Conservation (phyloP, 2,888 invertebrate species). For the Periphyllus acericola region DNA sequence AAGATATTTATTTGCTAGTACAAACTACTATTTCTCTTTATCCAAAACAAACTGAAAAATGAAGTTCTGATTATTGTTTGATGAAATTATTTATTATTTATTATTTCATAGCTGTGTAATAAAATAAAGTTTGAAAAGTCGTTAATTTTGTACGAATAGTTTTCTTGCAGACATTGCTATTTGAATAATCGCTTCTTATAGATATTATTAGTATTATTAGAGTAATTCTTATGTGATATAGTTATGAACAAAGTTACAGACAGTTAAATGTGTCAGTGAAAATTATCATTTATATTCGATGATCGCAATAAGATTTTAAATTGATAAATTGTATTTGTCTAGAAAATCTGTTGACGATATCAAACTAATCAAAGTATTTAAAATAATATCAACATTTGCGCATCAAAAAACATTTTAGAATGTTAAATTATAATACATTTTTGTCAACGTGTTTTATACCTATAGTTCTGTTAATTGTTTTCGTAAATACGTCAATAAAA, state of each 20-base stretch:
- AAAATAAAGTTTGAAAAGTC: constrained; percentile 17
- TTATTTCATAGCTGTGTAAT: background rate
- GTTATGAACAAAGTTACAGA: background rate
- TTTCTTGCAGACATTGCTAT: background rate
- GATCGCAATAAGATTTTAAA: background rate
- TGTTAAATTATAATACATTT: too few relatives aligned
- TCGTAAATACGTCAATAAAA: too few relatives aligned
- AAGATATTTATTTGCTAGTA: too few relatives aligned
- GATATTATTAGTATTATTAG: background rate
- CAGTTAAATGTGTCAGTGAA: background rate
- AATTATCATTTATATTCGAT: background rate
- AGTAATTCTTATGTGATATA: background rate
- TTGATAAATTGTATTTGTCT: background rate
- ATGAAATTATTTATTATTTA: constrained; percentile 9
- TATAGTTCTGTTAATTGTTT: too few relatives aligned
- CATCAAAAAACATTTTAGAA: too few relatives aligned
- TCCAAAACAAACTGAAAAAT: background rate
- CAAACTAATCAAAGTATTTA: too few relatives aligned
- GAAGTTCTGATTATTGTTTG: background rate
- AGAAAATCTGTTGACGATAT: too few relatives aligned
- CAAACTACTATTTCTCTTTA: background rate
- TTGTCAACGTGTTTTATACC: too few relatives aligned
- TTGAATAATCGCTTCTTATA: background rate
- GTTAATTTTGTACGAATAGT: background rate
- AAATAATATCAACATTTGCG: too few relatives aligned